Percentiles rank a stretch among this genome's conserved stretches.
Evolutionary conservation across 92 coral and sea anemone species (phyloP).

Genomic region (Zoanthus sansibaricus): DNA sequence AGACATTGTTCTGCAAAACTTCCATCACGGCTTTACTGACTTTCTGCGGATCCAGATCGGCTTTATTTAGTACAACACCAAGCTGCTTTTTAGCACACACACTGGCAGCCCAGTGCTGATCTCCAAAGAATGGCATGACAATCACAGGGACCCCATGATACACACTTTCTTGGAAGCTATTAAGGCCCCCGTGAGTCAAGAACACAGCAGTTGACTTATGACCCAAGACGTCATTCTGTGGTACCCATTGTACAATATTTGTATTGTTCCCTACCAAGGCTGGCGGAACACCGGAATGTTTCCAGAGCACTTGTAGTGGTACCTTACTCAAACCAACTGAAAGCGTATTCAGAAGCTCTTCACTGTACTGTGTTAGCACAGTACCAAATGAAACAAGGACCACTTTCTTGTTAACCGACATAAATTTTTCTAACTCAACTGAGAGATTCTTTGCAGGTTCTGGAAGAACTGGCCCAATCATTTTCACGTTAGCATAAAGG

Average conservation of each 20-base stretch:
- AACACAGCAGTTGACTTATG: slow-evolving; percentile 36
- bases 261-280: too few species aligned
- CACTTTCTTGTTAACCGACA: slow-evolving; percentile 17
- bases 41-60: slow-evolving; percentile 9
- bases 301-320: slow-evolving; percentile 51
- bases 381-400: slow-evolving; percentile 60
- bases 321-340: slow-evolving; percentile 47
- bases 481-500: too few species aligned
- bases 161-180: too few species aligned
- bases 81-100: not conserved
- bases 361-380: slow-evolving; percentile 32
- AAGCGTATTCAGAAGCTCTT: slow-evolving; percentile 24
- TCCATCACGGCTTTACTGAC: slow-evolving; percentile 30
- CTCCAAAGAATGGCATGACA: not conserved
- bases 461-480: too few species aligned
- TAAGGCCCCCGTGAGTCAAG: too few species aligned
- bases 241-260: slow-evolving; percentile 46
- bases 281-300: too few species aligned
- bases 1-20: slow-evolving; percentile 4
- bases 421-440: too few species aligned
- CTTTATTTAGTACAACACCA: slow-evolving; percentile 27
- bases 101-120: slow-evolving; percentile 51
- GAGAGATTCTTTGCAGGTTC: too few species aligned
- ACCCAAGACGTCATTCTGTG: slow-evolving; percentile 51
- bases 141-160: too few species aligned